These are phyloP conservation scores for Lysiphlebus fabarum DNA, from an alignment of 1,140 invertebrate genomes.

Conservation along the genomic window DNA sequence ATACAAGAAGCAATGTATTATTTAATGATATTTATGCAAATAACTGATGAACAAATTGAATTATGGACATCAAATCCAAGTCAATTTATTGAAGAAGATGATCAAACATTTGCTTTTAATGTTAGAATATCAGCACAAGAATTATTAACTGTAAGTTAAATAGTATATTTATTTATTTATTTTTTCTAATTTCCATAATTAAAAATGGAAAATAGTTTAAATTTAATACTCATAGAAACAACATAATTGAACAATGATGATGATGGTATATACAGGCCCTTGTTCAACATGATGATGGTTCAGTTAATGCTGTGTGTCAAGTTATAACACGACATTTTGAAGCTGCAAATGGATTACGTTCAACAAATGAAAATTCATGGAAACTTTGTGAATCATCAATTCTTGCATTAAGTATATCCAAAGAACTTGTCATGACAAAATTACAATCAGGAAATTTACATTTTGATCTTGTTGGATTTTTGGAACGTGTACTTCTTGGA, in stretches of 20 bases:
- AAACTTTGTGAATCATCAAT: slow-evolving; percentile 75
- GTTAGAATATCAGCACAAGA: slow-evolving; percentile 76
- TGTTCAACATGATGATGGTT: slow-evolving; percentile 61
- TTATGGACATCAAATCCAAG: slow-evolving; percentile 70
- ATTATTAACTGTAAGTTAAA: slow-evolving; percentile 59
- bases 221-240: slow-evolving; percentile 5
- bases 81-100: slow-evolving; percentile 77
- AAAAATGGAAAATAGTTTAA: slow-evolving; percentile 9
- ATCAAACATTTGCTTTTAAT: slow-evolving; percentile 68
- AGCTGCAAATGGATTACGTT: slow-evolving; percentile 49
- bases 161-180: no score
- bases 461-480: slow-evolving; percentile 68
- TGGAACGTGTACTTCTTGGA: slow-evolving; percentile 60
- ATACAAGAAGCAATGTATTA: slow-evolving; percentile 73
- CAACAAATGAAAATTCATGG: slow-evolving; percentile 65
- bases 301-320: slow-evolving; percentile 61
- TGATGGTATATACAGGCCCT: slow-evolving; percentile 54
- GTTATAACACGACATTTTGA: slow-evolving; percentile 66
- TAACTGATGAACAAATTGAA: slow-evolving; percentile 73
- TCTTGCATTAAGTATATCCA: slow-evolving; percentile 62
- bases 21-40: slow-evolving; percentile 73
- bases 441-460: slow-evolving; percentile 56
- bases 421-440: slow-evolving; percentile 59
- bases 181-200: no score
- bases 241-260: slow-evolving; percentile 14